A percentile compares a stretch with the other conserved stretches of the same genome.
phyloP scores from a whole-genome alignment of 2,888 invertebrate species.

The Scaptomyza flava region DNA sequence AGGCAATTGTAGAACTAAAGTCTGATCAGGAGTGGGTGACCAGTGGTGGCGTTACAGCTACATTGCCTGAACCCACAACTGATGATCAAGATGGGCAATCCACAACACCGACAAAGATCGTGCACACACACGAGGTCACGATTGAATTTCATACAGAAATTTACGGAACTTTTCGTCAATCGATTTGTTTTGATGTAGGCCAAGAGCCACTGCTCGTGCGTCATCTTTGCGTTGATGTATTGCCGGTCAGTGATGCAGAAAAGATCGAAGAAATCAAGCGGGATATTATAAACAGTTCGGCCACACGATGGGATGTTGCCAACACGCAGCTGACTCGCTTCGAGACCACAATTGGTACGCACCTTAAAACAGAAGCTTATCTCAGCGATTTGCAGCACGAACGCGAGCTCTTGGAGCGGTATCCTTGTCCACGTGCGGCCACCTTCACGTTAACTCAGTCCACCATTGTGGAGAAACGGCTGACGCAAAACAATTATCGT shows the following conservation, averaged over 20 bases:
- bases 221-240: slow-evolving; percentile 90
- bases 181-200: slow-evolving; percentile 91
- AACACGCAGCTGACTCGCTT: slow-evolving; percentile 86
- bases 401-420: slow-evolving; percentile 86
- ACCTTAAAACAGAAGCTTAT: slow-evolving; percentile 85
- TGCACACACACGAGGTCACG: slow-evolving; percentile 85
- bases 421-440: slow-evolving; percentile 88
- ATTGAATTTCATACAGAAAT: slow-evolving; percentile 89
- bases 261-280: slow-evolving; percentile 88
- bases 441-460: slow-evolving; percentile 89
- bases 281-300: slow-evolving; percentile 87
- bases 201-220: slow-evolving; percentile 87
- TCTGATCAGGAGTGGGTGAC: slow-evolving; percentile 86
- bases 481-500: slow-evolving; percentile 89
- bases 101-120: slow-evolving; percentile 27
- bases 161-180: slow-evolving; percentile 91
- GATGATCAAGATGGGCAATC: slow-evolving; percentile 26
- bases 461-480: slow-evolving; percentile 87
- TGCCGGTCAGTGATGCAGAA: slow-evolving; percentile 88
- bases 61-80: slow-evolving; percentile 17
- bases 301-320: slow-evolving; percentile 87
- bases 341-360: slow-evolving; percentile 86
- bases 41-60: slow-evolving; percentile 32
- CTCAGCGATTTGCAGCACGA: slow-evolving; percentile 85
- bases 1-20: slow-evolving; percentile 82